Conservation (phyloP, 1,140 invertebrate genomes). For the Drosophila oshimai region DNA sequence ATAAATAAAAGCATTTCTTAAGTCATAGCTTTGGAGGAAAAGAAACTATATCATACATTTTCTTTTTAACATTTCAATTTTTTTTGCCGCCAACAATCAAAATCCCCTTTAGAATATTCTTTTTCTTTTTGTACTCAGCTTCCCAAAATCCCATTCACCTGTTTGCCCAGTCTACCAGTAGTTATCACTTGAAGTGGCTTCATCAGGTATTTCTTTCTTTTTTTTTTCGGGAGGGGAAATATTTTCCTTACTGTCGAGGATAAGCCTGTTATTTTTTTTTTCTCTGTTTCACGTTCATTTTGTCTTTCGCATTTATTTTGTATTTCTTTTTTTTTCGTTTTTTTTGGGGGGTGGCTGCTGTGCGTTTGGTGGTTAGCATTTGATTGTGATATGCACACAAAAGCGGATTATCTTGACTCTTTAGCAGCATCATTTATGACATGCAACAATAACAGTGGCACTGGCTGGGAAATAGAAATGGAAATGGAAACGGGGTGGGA, state of each 20-base stretch:
- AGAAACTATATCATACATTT: no score
- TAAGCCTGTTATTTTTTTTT: background rate
- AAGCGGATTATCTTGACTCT: slow-evolving; percentile 76
- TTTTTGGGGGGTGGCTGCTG: background rate
- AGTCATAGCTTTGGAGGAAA: no score
- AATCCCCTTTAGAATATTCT: background rate
- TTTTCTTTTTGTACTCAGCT: background rate
- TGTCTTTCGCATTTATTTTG: background rate
- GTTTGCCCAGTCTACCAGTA: background rate
- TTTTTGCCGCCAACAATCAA: no score
- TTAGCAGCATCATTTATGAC: slow-evolving; percentile 79
- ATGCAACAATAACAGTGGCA: slow-evolving; percentile 65
- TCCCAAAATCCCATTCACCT: background rate
- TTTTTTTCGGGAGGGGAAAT: background rate
- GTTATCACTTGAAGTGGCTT: background rate
- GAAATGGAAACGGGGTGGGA: background rate
- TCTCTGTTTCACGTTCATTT: slow-evolving; percentile 1
- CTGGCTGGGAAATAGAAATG: background rate
- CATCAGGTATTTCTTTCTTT: slow-evolving; percentile 8
- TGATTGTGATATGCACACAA: slow-evolving; percentile 78
- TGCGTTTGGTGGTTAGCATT: slow-evolving; percentile 36
- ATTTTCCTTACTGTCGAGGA: background rate
- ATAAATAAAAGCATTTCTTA: no score
- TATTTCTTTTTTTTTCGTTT: background rate
- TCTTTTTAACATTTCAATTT: no score